Base-by-base conservation (phyloP, 2,888 invertebrate genomes). In the Lissocephala sabroskyi region DNA sequence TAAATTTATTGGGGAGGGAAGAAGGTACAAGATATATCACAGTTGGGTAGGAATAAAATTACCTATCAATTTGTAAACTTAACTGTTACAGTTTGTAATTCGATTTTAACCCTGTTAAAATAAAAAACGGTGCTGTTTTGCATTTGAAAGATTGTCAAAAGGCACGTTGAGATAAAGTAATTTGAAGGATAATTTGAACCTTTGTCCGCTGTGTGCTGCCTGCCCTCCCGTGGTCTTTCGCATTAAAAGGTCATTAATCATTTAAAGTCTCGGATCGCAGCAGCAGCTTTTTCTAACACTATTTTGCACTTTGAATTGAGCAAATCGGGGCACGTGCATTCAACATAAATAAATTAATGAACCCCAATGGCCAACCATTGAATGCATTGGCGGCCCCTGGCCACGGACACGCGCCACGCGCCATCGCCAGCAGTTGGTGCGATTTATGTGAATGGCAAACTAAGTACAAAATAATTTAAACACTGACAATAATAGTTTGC, bases 311-410 rank as follows among this genome's bases (percentile, higher is more conserved):
- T 76, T 54, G 66, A 62, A 65, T 61, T 60, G 76, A 62, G 50
- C 52, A 65, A 74, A 63, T 58, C 65, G 74, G 49, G 52, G 79
- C 76, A 79, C 79, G 79, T 76, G 77, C 77, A 66, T 44, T 65
- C 76, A 74, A 53, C 79, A 76, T 79, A 76, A 76, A 76, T 76
- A 76, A 73, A 76, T 76, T 76, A 76, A 76, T 79, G 76, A 76
- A 78, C 63, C 36, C 46, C 50, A 51, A 18, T 17, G 37, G n/a
- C 23, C n/a, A n/a, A 32, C 32, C 4, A 11, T 6, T 4, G 7
- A 23, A 9, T 39, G 39, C 39, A 39, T 19, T 13, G 19, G 19
- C 10, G 11, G 36, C 19, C 39, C 10, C 19, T n/a, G 11, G 19
- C n/a, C 35, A 35, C 9, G 14, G 39, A 39, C 18, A 11, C 23